phyloP scores from a whole-genome alignment of 2,888 invertebrate species.

The Megastigmus dorsalis region DNA sequence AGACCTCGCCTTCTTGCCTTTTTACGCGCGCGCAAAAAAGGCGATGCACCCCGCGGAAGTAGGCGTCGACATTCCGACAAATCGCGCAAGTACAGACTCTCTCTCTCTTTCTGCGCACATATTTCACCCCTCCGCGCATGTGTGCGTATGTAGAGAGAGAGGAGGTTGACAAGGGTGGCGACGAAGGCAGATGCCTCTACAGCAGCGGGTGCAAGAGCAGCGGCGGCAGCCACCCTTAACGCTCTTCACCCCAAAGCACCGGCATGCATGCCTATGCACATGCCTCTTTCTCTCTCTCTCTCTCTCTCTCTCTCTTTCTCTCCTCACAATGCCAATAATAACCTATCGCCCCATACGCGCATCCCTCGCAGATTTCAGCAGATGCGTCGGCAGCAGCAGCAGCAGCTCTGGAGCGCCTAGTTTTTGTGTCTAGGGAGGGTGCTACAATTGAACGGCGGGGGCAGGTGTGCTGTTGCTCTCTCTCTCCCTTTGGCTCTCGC shows the following conservation, averaged over 20 bases:
- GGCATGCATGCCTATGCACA: slow-evolving; percentile 45
- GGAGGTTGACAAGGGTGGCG: slow-evolving; percentile 54
- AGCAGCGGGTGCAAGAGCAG: slow-evolving; percentile 50
- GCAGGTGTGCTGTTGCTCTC: slow-evolving; percentile 68
- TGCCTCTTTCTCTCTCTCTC: neutral
- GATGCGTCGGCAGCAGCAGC: slow-evolving; percentile 63
- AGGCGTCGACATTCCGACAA: no score
- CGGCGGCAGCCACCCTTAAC: slow-evolving; percentile 23
- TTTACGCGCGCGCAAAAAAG: neutral
- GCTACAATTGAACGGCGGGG: slow-evolving; percentile 67
- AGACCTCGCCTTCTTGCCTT: slow-evolving; percentile 51
- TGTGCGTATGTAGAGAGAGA: slow-evolving; percentile 30
- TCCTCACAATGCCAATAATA: slow-evolving; percentile 71
- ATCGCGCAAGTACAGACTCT: no score
- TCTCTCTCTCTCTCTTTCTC: slow-evolving; percentile 48
- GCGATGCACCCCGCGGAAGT: slow-evolving; percentile 42
- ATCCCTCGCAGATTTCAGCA: slow-evolving; percentile 71
- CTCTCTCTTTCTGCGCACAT: neutral
- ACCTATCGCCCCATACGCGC: slow-evolving; percentile 67
- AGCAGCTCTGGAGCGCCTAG: slow-evolving; percentile 25
- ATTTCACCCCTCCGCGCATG: neutral
- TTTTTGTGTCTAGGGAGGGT: slow-evolving; percentile 67
- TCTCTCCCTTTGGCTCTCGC: neutral
- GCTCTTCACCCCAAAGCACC: slow-evolving; percentile 59
- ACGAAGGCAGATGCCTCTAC: slow-evolving; percentile 67